A percentile compares a stretch with the other conserved stretches of the same genome.
phyloP scores from a whole-genome alignment of 2,797 vertebrate species.

The Orientallactaga sibirica region DNA sequence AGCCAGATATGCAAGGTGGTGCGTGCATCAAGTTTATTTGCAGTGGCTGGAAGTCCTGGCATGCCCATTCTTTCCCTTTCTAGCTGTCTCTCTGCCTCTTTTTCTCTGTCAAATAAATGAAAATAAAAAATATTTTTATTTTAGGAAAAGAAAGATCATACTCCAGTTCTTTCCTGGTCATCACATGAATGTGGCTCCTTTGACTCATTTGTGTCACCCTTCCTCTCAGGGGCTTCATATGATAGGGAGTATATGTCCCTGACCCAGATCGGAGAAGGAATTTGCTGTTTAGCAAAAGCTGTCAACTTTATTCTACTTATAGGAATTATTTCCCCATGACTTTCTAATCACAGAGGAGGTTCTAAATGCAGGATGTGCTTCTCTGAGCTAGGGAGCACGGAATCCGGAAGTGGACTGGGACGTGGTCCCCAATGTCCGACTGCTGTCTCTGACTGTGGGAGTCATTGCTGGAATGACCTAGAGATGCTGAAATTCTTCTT shows the following conservation, averaged over 20 bases:
- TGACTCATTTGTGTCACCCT: neutral
- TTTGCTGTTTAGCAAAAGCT: slow-evolving; percentile 12
- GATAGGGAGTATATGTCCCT: neutral
- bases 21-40: neutral
- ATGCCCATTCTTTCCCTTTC: too few relatives aligned
- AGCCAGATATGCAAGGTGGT: neutral
- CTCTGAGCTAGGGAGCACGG: neutral
- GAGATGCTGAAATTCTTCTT: slow-evolving; percentile 66
- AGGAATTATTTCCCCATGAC: slow-evolving; percentile 15
- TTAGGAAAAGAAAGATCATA: too few relatives aligned
- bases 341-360: slow-evolving; percentile 7
- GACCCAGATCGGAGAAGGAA: neutral
- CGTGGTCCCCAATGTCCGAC: neutral
- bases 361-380: slow-evolving; percentile 30
- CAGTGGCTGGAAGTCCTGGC: too few relatives aligned
- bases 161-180: neutral
- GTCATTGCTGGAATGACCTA: slow-evolving; percentile 46
- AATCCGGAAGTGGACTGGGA: neutral
- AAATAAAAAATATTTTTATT: too few relatives aligned
- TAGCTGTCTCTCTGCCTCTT: too few relatives aligned
- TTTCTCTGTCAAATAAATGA: too few relatives aligned
- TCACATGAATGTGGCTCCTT: slow-evolving; percentile 7
- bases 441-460: neutral
- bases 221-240: neutral
- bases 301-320: neutral